Base-by-base conservation (phyloP, 2,113 vertebrate species). In the Phalacrocorax carbo region DNA sequence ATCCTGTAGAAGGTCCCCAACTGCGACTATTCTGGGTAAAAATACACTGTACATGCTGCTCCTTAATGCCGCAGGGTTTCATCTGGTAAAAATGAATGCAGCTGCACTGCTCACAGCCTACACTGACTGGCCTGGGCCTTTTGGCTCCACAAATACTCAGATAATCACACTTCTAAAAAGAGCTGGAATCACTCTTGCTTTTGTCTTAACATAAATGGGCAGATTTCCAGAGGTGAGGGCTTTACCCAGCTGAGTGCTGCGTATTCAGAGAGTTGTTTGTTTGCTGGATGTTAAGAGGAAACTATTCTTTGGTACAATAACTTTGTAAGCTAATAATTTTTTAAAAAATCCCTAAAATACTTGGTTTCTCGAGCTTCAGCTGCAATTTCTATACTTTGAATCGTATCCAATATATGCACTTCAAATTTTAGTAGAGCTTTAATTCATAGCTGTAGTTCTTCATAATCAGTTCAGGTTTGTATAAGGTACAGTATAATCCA, bases 21-120 rank as follows among this genome's bases (percentile, higher is more conserved):
- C 5, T 3, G 75, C n/a, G 32, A 11, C 16, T 61, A 3, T 10
- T 88, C 7, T 48, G 55, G 40, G 29, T 46, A 7, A 15, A 49
- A 27, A 12, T 9, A 11, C 6, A 1, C 17, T 7, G 18, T 7
- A 34, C 21, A 15, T 1, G 1, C 49, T 30, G 4, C 71, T 34
- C 69, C 30, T 40, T 14, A 4, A 5, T 6, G 44, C 80, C 3
- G 4, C 34, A 30, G 49, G 34, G 19, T 64, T 42, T 54, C 66
- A 5, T 10, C 36, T 21, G 52, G 2, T 22, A 8, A 5, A 19
- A 10, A 5, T 8, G 22, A 16, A 6, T 38, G 11, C 27, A 60
- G 68, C 66, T 36, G 38, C 58, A 1, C 21, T 15, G 51, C 40
- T 38, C 64, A 17, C 42, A 91, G 62, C 54, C 69, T 9, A 0